Conservation (phyloP, 1,140 invertebrate genomes). For the Pseudomyrmex dendroicus region DNA sequence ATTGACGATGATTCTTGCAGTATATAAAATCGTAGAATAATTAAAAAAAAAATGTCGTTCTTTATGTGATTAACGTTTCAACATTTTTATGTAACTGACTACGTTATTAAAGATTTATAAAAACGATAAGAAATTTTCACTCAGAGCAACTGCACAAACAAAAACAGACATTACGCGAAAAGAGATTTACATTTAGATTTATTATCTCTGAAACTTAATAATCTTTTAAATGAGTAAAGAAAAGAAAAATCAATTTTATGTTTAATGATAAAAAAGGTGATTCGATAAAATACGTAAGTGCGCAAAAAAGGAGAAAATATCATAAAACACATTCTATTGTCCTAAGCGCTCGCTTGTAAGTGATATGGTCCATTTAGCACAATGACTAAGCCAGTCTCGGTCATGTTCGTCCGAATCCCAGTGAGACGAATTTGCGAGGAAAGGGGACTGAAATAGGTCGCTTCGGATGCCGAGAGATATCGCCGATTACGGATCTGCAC, state of each 20-base stretch:
- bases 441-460: slow-evolving; percentile 50
- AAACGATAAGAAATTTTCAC: no score
- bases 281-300: slow-evolving; percentile 1
- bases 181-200: no score
- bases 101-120: not conserved
- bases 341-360: slow-evolving; percentile 22
- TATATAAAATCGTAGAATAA: slow-evolving; percentile 28
- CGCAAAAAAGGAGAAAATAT: not conserved
- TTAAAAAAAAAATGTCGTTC: slow-evolving; percentile 23
- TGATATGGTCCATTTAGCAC: slow-evolving; percentile 51
- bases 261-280: no score
- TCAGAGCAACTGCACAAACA: no score
- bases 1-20: slow-evolving; percentile 36
- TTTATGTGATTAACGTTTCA: slow-evolving; percentile 14
- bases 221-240: no score
- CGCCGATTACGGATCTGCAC: slow-evolving; percentile 48
- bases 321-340: not conserved
- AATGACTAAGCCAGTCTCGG: slow-evolving; percentile 21
- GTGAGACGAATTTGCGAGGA: slow-evolving; percentile 53
- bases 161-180: no score
- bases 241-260: no score
- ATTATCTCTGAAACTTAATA: no score
- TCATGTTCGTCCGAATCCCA: slow-evolving; percentile 31
- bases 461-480: slow-evolving; percentile 51
- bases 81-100: no score